Evolutionary conservation across 2,888 invertebrate genomes (phyloP).

Genomic region (Stramonita haemastoma): DNA sequence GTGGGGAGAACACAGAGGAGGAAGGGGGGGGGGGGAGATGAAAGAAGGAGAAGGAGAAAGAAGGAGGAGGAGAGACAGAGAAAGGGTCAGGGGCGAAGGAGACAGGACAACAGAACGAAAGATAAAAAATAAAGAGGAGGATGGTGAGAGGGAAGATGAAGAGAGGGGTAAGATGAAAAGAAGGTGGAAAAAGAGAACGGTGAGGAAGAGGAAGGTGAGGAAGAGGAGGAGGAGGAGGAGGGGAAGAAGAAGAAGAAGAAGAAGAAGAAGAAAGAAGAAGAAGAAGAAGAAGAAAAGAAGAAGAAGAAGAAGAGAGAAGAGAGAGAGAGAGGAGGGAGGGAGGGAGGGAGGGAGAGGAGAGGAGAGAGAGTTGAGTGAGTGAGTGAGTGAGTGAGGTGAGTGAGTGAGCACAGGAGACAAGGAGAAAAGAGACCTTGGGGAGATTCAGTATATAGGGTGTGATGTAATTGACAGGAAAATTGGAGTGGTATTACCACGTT

Average conservation of each 20-base stretch:
- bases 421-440: neutral
- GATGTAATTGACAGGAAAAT: slow-evolving; percentile 26
- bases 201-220: neutral
- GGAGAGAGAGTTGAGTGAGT: slow-evolving; percentile 3
- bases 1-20: too few relatives aligned
- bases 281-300: neutral
- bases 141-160: too few relatives aligned
- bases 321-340: slow-evolving; percentile 30
- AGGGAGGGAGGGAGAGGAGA: slow-evolving; percentile 14
- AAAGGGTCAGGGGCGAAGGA: too few relatives aligned
- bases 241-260: neutral
- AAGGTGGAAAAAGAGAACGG: neutral
- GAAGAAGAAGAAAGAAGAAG: too few relatives aligned
- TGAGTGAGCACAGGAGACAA: neutral
- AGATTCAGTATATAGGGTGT: neutral
- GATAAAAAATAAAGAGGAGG: too few relatives aligned
- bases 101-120: too few relatives aligned
- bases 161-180: too few relatives aligned
- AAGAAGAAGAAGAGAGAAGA: slow-evolving; percentile 11
- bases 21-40: neutral
- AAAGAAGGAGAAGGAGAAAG: neutral
- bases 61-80: too few relatives aligned
- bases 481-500: slow-evolving; percentile 31
- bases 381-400: neutral
- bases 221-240: neutral